Evolutionary conservation across 2,888 invertebrate genomes (phyloP).

Genomic region (Cataglyphis altisquamis): DNA sequence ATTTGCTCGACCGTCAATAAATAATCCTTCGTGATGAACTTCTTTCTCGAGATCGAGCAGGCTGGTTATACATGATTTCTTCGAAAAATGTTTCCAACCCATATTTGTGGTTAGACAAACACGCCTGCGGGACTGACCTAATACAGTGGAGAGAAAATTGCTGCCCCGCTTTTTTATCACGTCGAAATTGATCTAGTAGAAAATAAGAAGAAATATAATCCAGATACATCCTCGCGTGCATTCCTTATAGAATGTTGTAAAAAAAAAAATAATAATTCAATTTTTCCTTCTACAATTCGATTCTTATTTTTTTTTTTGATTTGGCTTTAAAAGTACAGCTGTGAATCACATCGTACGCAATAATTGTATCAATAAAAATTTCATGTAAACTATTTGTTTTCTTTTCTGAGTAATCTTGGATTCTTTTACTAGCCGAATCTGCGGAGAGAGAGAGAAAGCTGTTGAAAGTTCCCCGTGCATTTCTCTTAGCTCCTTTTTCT

Average conservation of each 20-base stretch:
- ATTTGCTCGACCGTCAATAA: not conserved
- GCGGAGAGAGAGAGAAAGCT: not conserved
- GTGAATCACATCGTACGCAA: not conserved
- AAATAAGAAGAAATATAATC: constrained; percentile 28
- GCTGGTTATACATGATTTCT: constrained; percentile 20
- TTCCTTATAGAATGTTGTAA: not conserved
- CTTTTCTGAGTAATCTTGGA: not conserved
- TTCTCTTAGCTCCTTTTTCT: constrained; percentile 27
- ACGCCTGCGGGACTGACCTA: constrained; percentile 15
- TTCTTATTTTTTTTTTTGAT: not conserved
- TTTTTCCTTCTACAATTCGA: not conserved
- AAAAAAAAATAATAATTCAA: not conserved
- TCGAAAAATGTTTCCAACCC: constrained; percentile 30
- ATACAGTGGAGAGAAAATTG: constrained; percentile 43
- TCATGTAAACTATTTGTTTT: not conserved
- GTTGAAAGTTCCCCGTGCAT: constrained; percentile 7
- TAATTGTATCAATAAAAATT: constrained; percentile 1
- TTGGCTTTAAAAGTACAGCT: not conserved
- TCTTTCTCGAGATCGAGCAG: not conserved
- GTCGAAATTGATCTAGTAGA: constrained; percentile 29
- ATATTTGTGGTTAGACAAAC: constrained; percentile 50
- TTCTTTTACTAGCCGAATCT: not conserved
- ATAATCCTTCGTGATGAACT: constrained; percentile 19
- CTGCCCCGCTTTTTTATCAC: constrained; percentile 41
- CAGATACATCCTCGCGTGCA: not conserved